Base-by-base conservation (phyloP, 2,797 vertebrate species). In the Onychomys torridus region DNA sequence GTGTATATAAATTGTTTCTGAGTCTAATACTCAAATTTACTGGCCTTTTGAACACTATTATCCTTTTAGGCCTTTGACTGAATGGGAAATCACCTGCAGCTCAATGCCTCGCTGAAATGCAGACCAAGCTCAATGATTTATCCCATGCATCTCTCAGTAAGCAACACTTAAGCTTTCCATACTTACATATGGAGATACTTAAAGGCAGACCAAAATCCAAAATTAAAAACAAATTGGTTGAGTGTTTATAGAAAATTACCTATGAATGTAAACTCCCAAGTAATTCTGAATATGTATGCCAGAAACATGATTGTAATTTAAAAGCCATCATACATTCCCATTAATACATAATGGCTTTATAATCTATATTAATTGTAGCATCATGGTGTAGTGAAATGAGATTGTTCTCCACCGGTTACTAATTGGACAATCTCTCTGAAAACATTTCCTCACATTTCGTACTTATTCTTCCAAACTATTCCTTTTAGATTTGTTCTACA, bases 341-440 rank as follows among this genome's bases (percentile, higher is more conserved):
- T 96, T 93, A 94, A 96, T 96, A 92, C 4, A 25, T 94, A 97
- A 96, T 94, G 79, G 91, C 37, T 96, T 97, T 91, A 79, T 94
- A 91, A 94, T 95, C 92, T 97, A 43, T 94, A 96, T 97, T 97
- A 96, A 96, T 96, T 96, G 94, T 13, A 57, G 69, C 27, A 96
- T 78, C 55, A 40, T 34, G 37, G 6, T 93, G 5, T 85, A 92
- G 57, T 25, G 27, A 95, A 96, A 94, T 93, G 65, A 92, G 49
- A 86, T 85, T 82, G 34, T 94, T 59, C 55, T 89, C 32, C 55
- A 61, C 94, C 23, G 59, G 32, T 91, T 96, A 91, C 52, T 95
- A 91, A 96, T 65, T 89, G 95, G 37, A 19, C 10, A 57, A 92
- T 93, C 63, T 84, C 76, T 96, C 65, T 94, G 59, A 93, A 97